Conservation (phyloP, 2,888 invertebrate species). For the Trichacis sp. region DNA sequence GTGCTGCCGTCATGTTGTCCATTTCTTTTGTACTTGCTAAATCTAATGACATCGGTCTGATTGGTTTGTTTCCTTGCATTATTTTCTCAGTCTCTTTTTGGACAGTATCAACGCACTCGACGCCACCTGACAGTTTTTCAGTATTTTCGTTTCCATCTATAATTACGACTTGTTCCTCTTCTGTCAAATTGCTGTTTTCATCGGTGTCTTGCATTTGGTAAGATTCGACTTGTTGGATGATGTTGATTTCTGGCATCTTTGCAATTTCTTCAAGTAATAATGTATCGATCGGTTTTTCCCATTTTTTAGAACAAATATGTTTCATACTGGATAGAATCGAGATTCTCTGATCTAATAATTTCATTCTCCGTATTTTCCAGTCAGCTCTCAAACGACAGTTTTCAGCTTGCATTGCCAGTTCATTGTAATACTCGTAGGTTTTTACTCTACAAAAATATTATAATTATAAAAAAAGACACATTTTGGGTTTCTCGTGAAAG, state of each 20-base stretch:
- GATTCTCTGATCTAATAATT: constrained; percentile 55
- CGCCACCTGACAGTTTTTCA: neutral
- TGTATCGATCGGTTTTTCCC: constrained; percentile 17
- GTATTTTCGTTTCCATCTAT: neutral
- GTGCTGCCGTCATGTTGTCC: constrained; percentile 73
- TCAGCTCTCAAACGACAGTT: constrained; percentile 72
- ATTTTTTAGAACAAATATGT: neutral
- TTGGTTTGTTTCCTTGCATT: constrained; percentile 22
- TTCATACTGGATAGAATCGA: constrained; percentile 38
- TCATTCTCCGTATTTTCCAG: constrained; percentile 72
- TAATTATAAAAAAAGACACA: no score
- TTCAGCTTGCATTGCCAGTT: constrained; percentile 74
- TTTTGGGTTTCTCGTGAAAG: no score
- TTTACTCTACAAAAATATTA: constrained; percentile 68
- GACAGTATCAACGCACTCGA: no score
- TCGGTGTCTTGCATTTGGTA: constrained; percentile 9
- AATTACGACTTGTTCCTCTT: neutral
- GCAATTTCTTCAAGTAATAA: neutral
- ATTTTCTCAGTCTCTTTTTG: neutral
- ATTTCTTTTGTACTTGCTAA: constrained; percentile 41
- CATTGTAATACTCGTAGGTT: constrained; percentile 76
- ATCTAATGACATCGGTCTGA: constrained; percentile 48
- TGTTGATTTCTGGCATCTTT: constrained; percentile 1
- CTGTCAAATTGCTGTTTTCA: constrained; percentile 12
- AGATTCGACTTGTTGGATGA: constrained; percentile 6